Evolutionary conservation across 2,888 invertebrate genomes (phyloP), one percentile per base, ranked within the genome.

Genomic region (Pollenia griseotomentosa): DNA sequence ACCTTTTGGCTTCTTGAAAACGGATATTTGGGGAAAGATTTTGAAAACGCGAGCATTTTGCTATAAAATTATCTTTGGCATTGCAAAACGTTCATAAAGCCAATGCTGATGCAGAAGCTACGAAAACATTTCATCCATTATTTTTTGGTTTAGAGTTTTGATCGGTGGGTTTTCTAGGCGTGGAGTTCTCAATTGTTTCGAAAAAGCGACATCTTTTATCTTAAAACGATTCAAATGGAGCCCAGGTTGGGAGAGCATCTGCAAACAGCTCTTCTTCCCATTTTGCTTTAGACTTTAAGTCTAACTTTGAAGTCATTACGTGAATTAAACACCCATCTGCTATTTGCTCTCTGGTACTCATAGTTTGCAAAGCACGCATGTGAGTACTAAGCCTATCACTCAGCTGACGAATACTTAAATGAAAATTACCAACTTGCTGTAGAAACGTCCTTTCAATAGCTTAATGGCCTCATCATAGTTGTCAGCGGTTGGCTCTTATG

Each of bases 391-490:
- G n/a, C n/a, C n/a, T n/a, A n/a, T n/a, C n/a, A n/a, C n/a, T n/a
- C n/a, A n/a, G 16, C 16, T 74, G 78, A 11, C 83, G 86, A n/a
- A 88, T 71, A 46, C 81, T 55, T 65, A 9, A 78, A n/a, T n/a
- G n/a, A 89, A 89, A 66, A 77, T 88, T 9, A 82, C 23, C 33
- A 87, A 55, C 63, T 88, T 88, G 78, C 81, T 89, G 65, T 88
- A 83, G 42, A 89, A 89, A 44, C 87, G 83, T 40, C 79, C 78
- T 81, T 81, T 86, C 40, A 88, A 74, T 23, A 89, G 59, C 23
- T 48, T 19, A 40, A 89, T 14, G 48, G 88, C 89, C 71, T 88
- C 85, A n/a, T n/a, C n/a, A n/a, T n/a, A n/a, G n/a, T n/a, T n/a
- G n/a, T n/a, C n/a, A n/a, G n/a, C n/a, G n/a, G n/a, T n/a, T n/a